Evolutionary conservation across 1,140 invertebrate genomes (phyloP), one percentile per base, ranked within the genome.

Genomic region (Himalopsyche phryganea): DNA sequence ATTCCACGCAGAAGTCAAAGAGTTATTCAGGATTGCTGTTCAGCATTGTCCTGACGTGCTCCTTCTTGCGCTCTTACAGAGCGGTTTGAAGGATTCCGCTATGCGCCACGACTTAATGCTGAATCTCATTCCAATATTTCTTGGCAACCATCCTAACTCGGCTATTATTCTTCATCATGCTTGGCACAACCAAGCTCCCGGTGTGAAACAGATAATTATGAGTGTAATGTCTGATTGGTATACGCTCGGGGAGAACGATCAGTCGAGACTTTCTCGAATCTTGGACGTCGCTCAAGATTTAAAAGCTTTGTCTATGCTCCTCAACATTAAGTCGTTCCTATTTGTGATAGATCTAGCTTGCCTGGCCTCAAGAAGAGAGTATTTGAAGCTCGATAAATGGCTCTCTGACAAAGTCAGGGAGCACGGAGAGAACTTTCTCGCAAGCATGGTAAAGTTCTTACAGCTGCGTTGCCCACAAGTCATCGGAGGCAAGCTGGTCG

Each of bases 271-370:
- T 1, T 94, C 95, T 0, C 78, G 96, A 19, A 98, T 99, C 65
- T 78, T 99, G 15, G 96, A 98, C 70, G 89, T 98, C 6, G 96
- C 96, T 1, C 97, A 99, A 74, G 97, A 98, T 77, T 76, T 98
- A 0, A 98, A 98, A 77, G 94, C 94, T 0, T 71, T 98, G 1
- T 96, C 93, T 0, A 81, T 93, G 61, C 77, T 99, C n/a, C 76
- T 99, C 1, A 98, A 97, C 76, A 88, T 90, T 1, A 90, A 91
- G 57, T 91, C 91, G 0, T 96, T 96, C 76, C 85, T 91, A 13
- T 99, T 99, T 79, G 92, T 98, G 2, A 98, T 99, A 66, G 97
- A 99, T 78, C 76, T 99, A 47, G 96, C 97, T 0, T 98, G 96
- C 74, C 76, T 99, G 38, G 96, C 97, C 0, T 98, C 96, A 0